phyloP scores from a whole-genome alignment of 2,888 invertebrate genomes.

The Cordilura impudica region DNA sequence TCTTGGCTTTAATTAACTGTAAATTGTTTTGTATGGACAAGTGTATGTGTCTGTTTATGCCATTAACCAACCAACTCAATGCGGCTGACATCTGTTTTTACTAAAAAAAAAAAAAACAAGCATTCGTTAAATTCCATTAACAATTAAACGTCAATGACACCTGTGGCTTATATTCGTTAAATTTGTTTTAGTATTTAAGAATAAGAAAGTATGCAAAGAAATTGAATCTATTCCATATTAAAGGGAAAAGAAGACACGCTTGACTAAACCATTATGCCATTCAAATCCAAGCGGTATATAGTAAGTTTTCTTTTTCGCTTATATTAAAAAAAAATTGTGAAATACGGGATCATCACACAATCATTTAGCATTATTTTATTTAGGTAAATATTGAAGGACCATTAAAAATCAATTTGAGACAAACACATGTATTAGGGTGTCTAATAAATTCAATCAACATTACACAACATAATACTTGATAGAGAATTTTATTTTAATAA shows the following conservation, averaged over 20 bases:
- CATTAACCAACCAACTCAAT: not conserved
- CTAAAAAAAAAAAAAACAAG: conserved; percentile 14
- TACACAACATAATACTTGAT: too few species aligned
- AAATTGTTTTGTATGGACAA: conserved; percentile 1
- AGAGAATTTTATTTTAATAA: too few species aligned
- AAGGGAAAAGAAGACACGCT: too few species aligned
- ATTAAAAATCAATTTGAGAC: too few species aligned
- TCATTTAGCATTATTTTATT: too few species aligned
- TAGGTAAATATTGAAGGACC: too few species aligned
- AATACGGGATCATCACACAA: too few species aligned
- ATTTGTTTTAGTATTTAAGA: not conserved
- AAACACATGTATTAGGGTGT: too few species aligned
- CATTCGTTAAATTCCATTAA: conserved; percentile 33
- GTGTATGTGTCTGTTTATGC: not conserved
- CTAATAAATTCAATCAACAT: too few species aligned
- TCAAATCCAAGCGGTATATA: not conserved
- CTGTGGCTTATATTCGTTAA: conserved; percentile 16
- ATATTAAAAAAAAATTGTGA: too few species aligned
- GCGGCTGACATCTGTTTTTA: not conserved
- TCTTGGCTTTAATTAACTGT: conserved; percentile 41
- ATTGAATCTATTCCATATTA: not conserved
- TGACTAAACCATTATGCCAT: not conserved
- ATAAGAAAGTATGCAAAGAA: not conserved
- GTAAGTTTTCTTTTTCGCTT: too few species aligned
- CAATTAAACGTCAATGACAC: conserved; percentile 39